These are phyloP conservation scores for Diachrysia chrysitis DNA, from an alignment of 2,888 invertebrate species.

Conservation along the genomic window DNA sequence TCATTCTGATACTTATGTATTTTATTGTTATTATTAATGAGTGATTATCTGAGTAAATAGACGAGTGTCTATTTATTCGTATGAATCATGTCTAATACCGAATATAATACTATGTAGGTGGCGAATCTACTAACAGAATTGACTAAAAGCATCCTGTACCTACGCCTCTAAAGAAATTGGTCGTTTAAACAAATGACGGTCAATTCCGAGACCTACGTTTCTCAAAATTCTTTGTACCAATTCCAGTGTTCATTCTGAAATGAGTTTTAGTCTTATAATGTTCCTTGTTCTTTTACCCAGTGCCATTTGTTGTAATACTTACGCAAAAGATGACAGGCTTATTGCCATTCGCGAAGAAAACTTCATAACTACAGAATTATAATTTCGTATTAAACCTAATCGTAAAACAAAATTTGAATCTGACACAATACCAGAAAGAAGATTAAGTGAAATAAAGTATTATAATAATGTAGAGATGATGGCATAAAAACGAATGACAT, in stretches of 20 bases:
- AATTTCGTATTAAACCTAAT: background rate
- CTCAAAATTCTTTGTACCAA: background rate
- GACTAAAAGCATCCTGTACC: conserved; percentile 8
- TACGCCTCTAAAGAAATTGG: background rate
- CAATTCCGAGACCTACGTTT: conserved; percentile 1
- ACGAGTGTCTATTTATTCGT: background rate
- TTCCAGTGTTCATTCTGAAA: background rate
- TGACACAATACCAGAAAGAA: background rate
- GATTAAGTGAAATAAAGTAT: background rate
- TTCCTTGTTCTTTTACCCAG: conserved; percentile 3
- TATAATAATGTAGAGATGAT: background rate
- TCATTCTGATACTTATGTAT: too few relatives aligned
- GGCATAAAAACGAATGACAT: background rate
- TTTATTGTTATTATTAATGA: too few relatives aligned
- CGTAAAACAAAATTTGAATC: background rate
- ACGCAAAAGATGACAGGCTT: background rate
- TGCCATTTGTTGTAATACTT: conserved; percentile 1
- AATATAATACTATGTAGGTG: background rate
- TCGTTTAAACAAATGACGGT: conserved; percentile 4
- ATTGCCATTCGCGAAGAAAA: background rate
- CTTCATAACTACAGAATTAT: background rate
- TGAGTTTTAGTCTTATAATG: background rate
- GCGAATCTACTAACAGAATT: background rate
- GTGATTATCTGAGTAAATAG: too few relatives aligned
- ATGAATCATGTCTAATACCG: background rate